Percentiles rank a stretch among this genome's conserved stretches.
Conservation (phyloP, 2,113 vertebrate species). For the Pomatostomus ruficeps region DNA sequence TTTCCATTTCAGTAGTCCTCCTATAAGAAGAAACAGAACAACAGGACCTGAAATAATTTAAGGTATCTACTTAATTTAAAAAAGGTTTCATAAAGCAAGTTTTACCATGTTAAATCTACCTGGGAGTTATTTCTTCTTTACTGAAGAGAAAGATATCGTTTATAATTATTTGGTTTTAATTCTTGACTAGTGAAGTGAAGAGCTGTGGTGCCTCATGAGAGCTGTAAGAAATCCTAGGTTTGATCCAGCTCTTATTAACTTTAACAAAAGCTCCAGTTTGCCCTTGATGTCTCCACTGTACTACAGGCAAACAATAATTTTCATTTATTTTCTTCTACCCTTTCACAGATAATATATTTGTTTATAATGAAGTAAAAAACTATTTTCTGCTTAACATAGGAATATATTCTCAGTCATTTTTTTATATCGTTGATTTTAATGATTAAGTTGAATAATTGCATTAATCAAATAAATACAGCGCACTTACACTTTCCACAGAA, state of each 20-base stretch:
- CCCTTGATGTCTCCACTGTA: neutral
- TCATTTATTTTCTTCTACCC: neutral
- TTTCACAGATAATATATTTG: neutral
- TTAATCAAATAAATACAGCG: neutral
- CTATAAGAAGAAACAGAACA: neutral
- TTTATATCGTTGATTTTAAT: neutral
- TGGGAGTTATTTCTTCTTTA: neutral
- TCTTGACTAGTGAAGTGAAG: neutral
- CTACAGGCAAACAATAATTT: neutral
- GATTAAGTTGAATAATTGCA: neutral
- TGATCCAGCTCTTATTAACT: neutral
- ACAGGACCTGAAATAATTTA: neutral
- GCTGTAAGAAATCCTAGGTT: neutral
- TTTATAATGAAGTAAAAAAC: neutral
- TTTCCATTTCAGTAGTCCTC: neutral
- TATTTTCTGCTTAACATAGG: neutral
- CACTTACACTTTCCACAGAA: neutral
- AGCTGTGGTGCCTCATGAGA: neutral
- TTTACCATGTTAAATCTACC: neutral
- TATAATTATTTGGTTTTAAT: neutral
- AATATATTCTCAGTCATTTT: neutral
- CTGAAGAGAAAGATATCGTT: neutral
- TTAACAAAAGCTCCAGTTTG: neutral
- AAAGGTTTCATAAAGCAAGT: conserved; percentile 13
- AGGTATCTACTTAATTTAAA: conserved; percentile 15